Conservation (phyloP, 1,140 invertebrate genomes). For the Argopecten irradians region DNA sequence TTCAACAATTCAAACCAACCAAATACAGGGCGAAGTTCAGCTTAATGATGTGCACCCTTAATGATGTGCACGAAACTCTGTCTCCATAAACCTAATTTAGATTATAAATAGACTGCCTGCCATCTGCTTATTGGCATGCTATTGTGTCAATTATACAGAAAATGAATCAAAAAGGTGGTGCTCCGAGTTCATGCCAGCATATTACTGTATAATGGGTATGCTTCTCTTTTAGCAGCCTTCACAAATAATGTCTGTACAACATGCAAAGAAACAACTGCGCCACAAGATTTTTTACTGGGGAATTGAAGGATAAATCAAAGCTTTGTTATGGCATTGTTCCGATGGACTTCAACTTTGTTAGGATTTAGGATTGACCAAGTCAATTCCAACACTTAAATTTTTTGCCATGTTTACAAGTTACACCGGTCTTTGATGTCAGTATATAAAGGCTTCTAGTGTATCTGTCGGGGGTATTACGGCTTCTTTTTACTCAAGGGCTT, state of each 20-base stretch:
- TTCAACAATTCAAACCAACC: no score
- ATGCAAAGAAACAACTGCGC: background rate
- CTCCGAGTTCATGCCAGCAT: background rate
- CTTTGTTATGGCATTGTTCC: background rate
- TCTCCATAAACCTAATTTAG: background rate
- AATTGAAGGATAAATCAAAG: background rate
- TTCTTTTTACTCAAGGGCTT: no score
- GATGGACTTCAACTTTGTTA: background rate
- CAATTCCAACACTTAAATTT: background rate
- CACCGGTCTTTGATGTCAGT: background rate
- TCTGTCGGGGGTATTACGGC: no score
- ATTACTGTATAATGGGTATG: background rate
- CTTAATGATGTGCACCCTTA: background rate
- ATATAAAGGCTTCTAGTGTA: no score
- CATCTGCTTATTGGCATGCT: background rate
- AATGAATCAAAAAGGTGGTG: background rate
- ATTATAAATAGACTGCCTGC: background rate
- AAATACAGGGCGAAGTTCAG: background rate
- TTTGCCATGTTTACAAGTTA: background rate
- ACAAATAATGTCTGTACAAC: background rate
- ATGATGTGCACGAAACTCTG: background rate
- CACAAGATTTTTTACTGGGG: background rate
- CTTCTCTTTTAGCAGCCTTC: background rate
- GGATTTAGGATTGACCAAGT: background rate
- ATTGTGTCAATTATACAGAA: background rate